Conservation (phyloP, 2,113 vertebrate species). For the Nansenia antarctica region DNA sequence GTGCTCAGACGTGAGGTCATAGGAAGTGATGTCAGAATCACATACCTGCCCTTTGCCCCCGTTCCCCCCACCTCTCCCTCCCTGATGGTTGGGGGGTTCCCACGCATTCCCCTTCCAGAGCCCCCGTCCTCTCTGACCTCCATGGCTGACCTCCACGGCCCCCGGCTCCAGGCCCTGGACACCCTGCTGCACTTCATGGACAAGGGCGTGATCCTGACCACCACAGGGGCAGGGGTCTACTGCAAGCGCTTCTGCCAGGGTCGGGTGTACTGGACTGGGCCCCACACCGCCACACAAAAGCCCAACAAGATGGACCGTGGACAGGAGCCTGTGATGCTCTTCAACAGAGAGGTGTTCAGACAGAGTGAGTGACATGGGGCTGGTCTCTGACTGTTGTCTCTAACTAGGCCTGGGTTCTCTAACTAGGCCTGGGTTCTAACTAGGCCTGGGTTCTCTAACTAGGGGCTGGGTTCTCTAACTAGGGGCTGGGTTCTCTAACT, state of each 20-base stretch:
- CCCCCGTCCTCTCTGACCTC: constrained; percentile 53
- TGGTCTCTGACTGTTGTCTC: too few relatives aligned
- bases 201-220: constrained; percentile 79
- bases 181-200: constrained; percentile 78
- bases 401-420: too few relatives aligned
- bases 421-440: too few relatives aligned
- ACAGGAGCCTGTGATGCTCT: constrained; percentile 71
- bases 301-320: constrained; percentile 76
- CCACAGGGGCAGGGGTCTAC: constrained; percentile 76
- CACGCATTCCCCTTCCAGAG: constrained; percentile 63
- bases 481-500: too few relatives aligned
- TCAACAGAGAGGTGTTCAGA: constrained; percentile 73
- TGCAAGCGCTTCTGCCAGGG: constrained; percentile 76
- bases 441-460: too few relatives aligned
- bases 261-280: constrained; percentile 81
- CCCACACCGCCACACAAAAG: constrained; percentile 43
- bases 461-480: too few relatives aligned
- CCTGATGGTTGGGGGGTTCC: constrained; percentile 38
- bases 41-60: constrained; percentile 45
- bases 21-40: constrained; percentile 64
- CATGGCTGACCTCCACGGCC: not conserved
- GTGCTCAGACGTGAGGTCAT: constrained; percentile 63
- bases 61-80: constrained; percentile 60
- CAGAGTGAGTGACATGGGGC: constrained; percentile 67
- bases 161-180: constrained; percentile 50